A percentile compares a stretch with the other conserved stretches of the same genome.
Conservation (phyloP, 2,797 vertebrate species). For the Kryptolebias ocellatus region DNA sequence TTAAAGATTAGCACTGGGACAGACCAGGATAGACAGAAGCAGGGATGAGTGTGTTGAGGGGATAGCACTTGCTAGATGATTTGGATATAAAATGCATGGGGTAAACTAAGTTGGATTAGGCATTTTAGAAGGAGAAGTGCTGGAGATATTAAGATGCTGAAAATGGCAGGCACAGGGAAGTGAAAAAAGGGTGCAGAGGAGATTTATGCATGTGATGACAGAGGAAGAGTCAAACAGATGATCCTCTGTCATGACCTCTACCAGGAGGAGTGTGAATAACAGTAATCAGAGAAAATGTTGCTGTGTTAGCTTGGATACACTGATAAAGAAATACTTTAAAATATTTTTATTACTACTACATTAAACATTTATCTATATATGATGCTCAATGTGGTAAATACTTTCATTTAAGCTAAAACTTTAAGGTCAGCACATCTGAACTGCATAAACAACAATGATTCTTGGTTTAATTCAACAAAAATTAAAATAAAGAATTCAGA, state of each 20-base stretch:
- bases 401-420: neutral
- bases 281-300: neutral
- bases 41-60: neutral
- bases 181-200: neutral
- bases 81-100: neutral
- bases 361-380: constrained; percentile 4
- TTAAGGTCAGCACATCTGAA: neutral
- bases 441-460: neutral
- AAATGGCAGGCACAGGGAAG: neutral
- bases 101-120: neutral
- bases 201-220: neutral
- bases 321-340: neutral
- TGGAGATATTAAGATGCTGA: neutral
- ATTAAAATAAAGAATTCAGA: neutral
- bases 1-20: neutral
- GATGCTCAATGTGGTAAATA: constrained; percentile 11
- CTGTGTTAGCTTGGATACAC: neutral
- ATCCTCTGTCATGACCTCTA: neutral
- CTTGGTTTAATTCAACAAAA: constrained; percentile 2
- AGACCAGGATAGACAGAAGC: neutral
- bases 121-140: neutral
- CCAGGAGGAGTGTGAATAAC: neutral
- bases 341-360: too few species aligned
- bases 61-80: neutral
- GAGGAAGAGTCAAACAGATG: neutral